These are phyloP conservation scores for Rhabdophis nuchalis DNA, from an alignment of 2,797 vertebrate species.

Conservation along the genomic window DNA sequence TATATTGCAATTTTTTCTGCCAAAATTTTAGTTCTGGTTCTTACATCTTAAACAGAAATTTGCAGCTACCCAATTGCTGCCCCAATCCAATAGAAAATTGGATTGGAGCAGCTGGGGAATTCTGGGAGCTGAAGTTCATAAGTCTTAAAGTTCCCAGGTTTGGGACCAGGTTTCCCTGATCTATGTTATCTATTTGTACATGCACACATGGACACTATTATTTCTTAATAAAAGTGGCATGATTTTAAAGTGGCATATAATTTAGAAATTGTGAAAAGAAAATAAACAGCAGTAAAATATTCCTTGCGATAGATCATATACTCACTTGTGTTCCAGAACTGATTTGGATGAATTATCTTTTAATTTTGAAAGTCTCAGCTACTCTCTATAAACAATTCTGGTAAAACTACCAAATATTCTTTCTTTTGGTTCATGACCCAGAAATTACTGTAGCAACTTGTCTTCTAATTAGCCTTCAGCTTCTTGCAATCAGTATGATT, in stretches of 20 bases:
- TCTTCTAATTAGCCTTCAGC: slow-evolving; percentile 68
- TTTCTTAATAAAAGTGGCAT: not conserved
- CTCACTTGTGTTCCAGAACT: slow-evolving; percentile 61
- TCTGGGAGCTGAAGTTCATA: no score
- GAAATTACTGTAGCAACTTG: slow-evolving; percentile 74
- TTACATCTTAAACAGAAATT: not conserved
- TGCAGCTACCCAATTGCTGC: not conserved
- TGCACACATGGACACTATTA: not conserved
- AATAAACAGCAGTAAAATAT: slow-evolving; percentile 24
- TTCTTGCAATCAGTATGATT: slow-evolving; percentile 66
- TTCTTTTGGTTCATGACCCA: slow-evolving; percentile 65
- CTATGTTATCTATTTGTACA: not conserved
- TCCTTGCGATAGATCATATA: slow-evolving; percentile 36
- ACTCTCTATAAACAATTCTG: slow-evolving; percentile 57
- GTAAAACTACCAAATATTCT: slow-evolving; percentile 57
- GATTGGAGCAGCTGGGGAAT: no score
- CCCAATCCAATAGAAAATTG: not conserved
- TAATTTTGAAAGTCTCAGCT: slow-evolving; percentile 64
- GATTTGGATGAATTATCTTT: slow-evolving; percentile 68
- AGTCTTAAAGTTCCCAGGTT: no score
- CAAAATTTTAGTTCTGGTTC: not conserved
- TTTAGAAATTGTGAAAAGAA: slow-evolving; percentile 33
- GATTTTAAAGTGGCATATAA: slow-evolving; percentile 34
- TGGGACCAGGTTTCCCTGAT: no score
- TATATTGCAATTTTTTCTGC: not conserved